Evolutionary conservation across 2,888 invertebrate genomes (phyloP), one percentile per base, ranked within the genome.

Genomic region (Alentia gelatinosa): DNA sequence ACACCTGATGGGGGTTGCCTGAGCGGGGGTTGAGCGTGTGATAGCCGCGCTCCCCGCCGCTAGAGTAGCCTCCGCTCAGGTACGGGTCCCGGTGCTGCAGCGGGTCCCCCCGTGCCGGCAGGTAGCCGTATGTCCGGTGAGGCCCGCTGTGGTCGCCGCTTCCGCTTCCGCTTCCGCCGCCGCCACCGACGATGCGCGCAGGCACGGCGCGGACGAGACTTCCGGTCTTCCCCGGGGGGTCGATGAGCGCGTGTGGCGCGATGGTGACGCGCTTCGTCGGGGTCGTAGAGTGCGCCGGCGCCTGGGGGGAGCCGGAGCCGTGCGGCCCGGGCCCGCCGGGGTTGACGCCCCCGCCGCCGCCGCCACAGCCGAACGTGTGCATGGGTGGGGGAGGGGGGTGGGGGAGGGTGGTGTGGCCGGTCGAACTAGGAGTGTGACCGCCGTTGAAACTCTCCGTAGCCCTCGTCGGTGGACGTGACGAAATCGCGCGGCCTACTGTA

Each of bases 381-480:
- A 83, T 39, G 7, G 86, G 86, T 33, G 86, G 86, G 26, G 47
- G 86, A 3, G 86, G 86, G 30, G 86, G 50, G 26, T 42, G 47
- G 42, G 26, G 86, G 42, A 47, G 47, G 50, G 26, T 86, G 86
- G 30, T 86, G 83, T 83, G 86, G 86, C 42, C 42, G 50, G 86
- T 86, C 86, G 86, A 86, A 86, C 86, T 86, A 35, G 86, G 86
- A 86, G 86, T 35, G 86, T 47, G 86, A 86, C 86, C 86, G 86
- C 86, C 86, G 50, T 86, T 86, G 19, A 26, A 86, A 86, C 86
- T 86, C 86, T 86, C 86, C 86, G 86, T 86, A 86, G 86, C 86
- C 86, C 86, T 86, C 86, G 86, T 86, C 86, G 86, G 86, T 47
- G 86, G 86, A 86, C 86, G 86, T 50, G 86, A 50, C 86, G 86